Evolutionary conservation across 2,797 vertebrate species (phyloP).

Genomic region (Hydrophis major): DNA sequence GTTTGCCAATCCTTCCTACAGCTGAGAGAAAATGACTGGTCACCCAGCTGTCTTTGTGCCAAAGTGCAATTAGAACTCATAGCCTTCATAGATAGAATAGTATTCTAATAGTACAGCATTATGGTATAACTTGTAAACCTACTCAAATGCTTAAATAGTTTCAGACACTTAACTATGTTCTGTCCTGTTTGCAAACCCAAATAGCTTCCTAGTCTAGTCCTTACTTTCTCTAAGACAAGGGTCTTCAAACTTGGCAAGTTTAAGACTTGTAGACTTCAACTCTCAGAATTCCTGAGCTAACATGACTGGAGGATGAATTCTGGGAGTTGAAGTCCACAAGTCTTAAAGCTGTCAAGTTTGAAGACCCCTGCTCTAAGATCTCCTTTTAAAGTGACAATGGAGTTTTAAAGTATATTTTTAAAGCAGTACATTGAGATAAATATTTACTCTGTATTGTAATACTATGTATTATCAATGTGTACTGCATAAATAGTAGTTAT

Average conservation of each 20-base stretch:
- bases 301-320: too few species aligned
- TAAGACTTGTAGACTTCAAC: too few species aligned
- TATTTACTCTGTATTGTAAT: not conserved
- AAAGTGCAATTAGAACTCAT: too few species aligned
- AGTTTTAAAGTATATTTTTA: not conserved
- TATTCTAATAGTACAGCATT: not conserved
- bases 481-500: not conserved
- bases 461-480: not conserved
- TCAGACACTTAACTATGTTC: not conserved
- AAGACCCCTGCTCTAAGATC: not conserved
- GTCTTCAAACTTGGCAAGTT: too few species aligned
- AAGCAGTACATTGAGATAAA: not conserved
- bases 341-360: too few species aligned
- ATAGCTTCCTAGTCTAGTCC: not conserved
- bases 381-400: not conserved
- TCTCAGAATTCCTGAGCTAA: too few species aligned
- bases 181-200: not conserved
- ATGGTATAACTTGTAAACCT: not conserved
- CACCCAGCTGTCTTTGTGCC: too few species aligned
- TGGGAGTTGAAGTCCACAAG: too few species aligned
- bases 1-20: too few species aligned
- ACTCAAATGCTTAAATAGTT: not conserved
- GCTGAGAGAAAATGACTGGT: too few species aligned
- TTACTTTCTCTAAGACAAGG: not conserved
- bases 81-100: too few species aligned